phyloP scores from a whole-genome alignment of 2,113 vertebrate genomes.

The Chionomys nivalis region DNA sequence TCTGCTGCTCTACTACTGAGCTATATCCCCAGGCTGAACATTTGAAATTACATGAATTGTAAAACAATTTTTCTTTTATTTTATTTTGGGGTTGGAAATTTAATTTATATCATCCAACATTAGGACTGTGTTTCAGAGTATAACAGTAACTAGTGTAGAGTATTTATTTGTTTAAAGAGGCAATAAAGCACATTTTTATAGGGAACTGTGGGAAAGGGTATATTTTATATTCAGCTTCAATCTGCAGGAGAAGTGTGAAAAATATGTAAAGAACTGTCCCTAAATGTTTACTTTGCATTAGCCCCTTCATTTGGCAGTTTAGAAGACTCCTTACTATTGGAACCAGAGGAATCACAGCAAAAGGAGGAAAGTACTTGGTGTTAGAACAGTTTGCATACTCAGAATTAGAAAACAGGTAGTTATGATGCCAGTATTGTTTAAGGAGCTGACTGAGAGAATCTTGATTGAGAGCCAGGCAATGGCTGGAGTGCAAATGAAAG shows the following conservation, averaged over 20 bases:
- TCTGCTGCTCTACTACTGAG: background rate
- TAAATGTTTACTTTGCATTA: background rate
- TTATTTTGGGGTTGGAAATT: conserved; percentile 23
- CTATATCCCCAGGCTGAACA: background rate
- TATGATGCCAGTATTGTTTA: background rate
- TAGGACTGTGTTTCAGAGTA: background rate
- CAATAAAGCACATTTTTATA: background rate
- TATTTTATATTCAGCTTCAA: background rate
- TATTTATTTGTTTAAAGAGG: background rate
- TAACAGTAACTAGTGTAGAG: background rate
- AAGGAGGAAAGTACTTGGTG: background rate
- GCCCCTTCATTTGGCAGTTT: no score
- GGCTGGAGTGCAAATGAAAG: background rate
- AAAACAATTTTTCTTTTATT: background rate
- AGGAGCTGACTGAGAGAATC: background rate
- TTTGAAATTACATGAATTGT: conserved; percentile 23
- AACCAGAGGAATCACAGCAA: background rate
- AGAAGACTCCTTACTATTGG: background rate
- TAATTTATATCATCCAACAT: conserved; percentile 4
- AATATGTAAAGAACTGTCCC: background rate
- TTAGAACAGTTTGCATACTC: background rate
- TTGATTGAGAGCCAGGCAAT: background rate
- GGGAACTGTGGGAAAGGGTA: background rate
- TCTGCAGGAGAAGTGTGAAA: background rate
- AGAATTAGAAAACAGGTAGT: background rate